These are phyloP conservation scores for Kryptolebias marmoratus DNA, from an alignment of 2,113 vertebrate species.

Conservation along the genomic window DNA sequence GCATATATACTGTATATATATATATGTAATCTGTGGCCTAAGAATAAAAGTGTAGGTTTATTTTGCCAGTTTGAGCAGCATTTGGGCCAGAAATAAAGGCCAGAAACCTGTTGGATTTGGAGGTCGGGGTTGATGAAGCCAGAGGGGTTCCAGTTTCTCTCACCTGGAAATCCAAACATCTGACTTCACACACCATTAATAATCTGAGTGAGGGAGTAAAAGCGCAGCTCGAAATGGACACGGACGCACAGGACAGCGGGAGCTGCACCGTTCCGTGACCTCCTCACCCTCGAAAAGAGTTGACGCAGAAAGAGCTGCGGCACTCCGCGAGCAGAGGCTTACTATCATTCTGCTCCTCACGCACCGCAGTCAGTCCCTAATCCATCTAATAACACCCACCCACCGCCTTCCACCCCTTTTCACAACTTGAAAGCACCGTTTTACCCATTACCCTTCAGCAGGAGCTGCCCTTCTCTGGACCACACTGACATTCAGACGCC, in stretches of 20 bases:
- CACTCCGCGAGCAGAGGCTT: background rate
- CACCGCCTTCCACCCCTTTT: conserved; percentile 31
- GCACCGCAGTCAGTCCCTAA: conserved; percentile 23
- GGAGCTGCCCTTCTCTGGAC: conserved; percentile 59
- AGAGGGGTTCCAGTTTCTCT: no score
- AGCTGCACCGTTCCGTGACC: background rate
- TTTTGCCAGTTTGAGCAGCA: no score
- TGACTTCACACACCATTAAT: background rate
- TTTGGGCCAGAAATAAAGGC: no score
- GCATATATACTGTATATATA: no score
- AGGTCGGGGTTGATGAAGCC: no score
- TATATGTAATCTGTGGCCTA: no score
- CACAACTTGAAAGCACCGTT: conserved; percentile 51
- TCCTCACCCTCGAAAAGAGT: background rate
- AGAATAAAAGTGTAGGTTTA: no score
- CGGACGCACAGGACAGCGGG: conserved; percentile 13
- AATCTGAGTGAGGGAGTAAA: background rate
- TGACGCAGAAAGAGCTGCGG: background rate
- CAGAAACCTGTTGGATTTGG: background rate
- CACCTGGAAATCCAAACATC: no score
- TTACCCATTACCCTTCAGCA: conserved; percentile 58
- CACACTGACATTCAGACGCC: conserved; percentile 62
- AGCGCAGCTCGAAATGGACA: background rate
- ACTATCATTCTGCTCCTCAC: conserved; percentile 4
- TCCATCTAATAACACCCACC: conserved; percentile 35